These are phyloP conservation scores for Progne subis DNA, from an alignment of 2,113 vertebrate genomes.

Conservation along the genomic window DNA sequence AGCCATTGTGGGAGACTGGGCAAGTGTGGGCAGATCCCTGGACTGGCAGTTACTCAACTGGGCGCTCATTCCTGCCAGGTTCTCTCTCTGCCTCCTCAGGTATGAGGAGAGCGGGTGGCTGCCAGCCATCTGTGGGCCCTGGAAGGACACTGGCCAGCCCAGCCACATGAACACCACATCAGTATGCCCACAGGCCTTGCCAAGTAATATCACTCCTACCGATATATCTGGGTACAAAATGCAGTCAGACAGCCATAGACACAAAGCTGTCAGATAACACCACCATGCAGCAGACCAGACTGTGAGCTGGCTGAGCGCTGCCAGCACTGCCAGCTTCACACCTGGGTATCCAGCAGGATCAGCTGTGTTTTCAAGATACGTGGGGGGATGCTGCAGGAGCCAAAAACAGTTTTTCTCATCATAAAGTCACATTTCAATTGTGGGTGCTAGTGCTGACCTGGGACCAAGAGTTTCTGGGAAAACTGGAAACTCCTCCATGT, in stretches of 20 bases:
- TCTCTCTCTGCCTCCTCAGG: slow-evolving; percentile 55
- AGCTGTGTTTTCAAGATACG: not conserved
- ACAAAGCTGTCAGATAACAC: not conserved
- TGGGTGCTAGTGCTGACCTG: not conserved
- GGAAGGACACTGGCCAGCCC: not conserved
- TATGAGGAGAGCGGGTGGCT: not conserved
- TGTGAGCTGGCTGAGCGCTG: not conserved
- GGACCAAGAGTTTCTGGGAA: not conserved
- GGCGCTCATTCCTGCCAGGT: not conserved
- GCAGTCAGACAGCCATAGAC: not conserved
- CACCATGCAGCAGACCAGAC: not conserved
- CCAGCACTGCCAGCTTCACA: not conserved
- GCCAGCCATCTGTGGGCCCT: not conserved
- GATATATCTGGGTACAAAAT: not conserved
- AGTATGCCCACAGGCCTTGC: not conserved
- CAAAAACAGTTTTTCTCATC: not conserved
- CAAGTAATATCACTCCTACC: not conserved
- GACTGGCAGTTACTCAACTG: slow-evolving; percentile 32
- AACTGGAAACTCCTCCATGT: not conserved
- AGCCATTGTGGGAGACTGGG: slow-evolving; percentile 68
- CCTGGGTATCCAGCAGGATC: not conserved
- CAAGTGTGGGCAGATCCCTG: slow-evolving; percentile 68
- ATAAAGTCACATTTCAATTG: not conserved
- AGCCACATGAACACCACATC: not conserved
- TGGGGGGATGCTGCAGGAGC: not conserved